These are phyloP conservation scores for Protonemura montana DNA, from an alignment of 2,888 invertebrate genomes.

Conservation along the genomic window DNA sequence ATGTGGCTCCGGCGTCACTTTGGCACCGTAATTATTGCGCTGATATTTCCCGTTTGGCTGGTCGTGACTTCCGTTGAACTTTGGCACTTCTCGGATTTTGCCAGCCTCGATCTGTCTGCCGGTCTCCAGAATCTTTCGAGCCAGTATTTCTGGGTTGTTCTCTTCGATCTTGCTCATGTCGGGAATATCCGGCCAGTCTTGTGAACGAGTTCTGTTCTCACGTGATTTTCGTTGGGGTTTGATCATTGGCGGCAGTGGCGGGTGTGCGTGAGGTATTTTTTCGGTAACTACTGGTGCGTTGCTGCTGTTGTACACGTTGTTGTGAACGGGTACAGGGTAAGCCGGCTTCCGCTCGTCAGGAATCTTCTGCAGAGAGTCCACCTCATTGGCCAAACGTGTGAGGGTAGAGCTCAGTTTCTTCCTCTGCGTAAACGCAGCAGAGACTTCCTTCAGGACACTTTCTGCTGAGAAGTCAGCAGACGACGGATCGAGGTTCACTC, in stretches of 20 bases:
- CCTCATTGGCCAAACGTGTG: conserved; percentile 80
- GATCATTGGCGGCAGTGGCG: conserved; percentile 37
- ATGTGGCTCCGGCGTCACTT: conserved; percentile 21
- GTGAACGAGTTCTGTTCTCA: conserved; percentile 80
- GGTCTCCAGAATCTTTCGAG: conserved; percentile 88
- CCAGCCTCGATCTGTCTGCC: conserved; percentile 89
- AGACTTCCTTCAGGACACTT: conserved; percentile 85
- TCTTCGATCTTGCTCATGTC: conserved; percentile 91
- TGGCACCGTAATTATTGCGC: conserved; percentile 33
- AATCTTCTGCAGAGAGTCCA: conserved; percentile 75
- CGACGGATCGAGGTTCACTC: conserved; percentile 59
- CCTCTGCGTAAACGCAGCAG: conserved; percentile 80
- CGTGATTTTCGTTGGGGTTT: conserved; percentile 66
- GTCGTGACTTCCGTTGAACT: conserved; percentile 48
- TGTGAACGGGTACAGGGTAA: conserved; percentile 58
- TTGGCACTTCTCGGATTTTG: conserved; percentile 58
- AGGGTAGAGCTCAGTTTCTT: conserved; percentile 84
- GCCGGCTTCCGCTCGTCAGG: conserved; percentile 70
- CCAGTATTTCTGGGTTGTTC: conserved; percentile 88
- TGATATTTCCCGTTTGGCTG: conserved; percentile 34
- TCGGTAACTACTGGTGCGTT: conserved; percentile 55
- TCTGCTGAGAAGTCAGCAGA: conserved; percentile 74
- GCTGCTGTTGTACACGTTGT: conserved; percentile 54
- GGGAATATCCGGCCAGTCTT: conserved; percentile 92
- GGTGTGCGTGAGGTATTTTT: conserved; percentile 46